Evolutionary conservation across 2,797 vertebrate species (phyloP).

Genomic region (Onychomys leucogaster): DNA sequence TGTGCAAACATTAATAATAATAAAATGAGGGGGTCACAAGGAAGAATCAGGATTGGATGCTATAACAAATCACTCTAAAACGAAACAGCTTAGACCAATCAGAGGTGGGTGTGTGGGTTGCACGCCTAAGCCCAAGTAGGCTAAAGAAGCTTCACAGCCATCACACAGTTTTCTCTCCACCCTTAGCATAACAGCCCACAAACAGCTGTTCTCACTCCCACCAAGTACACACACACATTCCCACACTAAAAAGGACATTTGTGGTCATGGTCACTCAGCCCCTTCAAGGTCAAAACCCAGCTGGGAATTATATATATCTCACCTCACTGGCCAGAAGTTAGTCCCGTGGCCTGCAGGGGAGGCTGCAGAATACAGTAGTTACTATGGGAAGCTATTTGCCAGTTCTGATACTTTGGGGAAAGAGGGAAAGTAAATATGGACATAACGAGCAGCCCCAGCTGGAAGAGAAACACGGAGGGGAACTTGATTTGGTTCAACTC

Average conservation of each 20-base stretch:
- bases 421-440: background rate
- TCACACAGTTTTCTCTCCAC: background rate
- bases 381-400: background rate
- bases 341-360: background rate
- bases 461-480: background rate
- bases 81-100: background rate
- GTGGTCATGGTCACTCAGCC: background rate
- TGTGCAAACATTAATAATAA: background rate
- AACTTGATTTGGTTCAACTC: slow-evolving; percentile 2
- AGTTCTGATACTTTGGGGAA: background rate
- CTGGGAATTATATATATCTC: background rate
- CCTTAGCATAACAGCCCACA: background rate
- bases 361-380: background rate
- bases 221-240: background rate
- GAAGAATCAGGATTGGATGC: background rate
- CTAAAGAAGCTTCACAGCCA: background rate
- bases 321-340: background rate
- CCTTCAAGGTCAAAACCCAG: background rate
- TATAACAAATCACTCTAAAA: background rate
- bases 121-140: background rate
- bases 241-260: background rate
- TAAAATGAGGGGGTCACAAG: background rate
- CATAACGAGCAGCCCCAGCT: background rate
- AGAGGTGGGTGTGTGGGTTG: background rate
- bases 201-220: background rate